phyloP scores from a whole-genome alignment of 2,797 vertebrate species.

The Myotis pilosus region DNA sequence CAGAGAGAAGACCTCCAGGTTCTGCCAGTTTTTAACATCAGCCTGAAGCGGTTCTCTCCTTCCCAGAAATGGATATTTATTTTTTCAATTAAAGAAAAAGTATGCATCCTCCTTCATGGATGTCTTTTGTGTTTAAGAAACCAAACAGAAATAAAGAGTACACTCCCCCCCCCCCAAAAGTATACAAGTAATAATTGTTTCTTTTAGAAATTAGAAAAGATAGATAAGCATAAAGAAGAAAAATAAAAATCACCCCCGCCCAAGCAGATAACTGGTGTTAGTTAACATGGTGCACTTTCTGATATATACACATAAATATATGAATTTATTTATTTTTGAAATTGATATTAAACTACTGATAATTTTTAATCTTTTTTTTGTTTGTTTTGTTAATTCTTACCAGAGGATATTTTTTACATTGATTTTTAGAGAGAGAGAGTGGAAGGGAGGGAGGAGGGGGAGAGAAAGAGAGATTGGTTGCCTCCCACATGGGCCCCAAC shows the following conservation, averaged over 20 bases:
- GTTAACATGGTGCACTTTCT: background rate
- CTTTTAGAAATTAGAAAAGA: slow-evolving; percentile 25
- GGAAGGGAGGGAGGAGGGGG: background rate
- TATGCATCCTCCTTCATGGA: background rate
- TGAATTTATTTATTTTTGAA: background rate
- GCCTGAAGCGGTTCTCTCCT: background rate
- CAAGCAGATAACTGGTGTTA: background rate
- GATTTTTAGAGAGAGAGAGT: background rate
- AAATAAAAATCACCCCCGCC: background rate
- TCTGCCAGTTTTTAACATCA: background rate
- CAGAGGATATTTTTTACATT: background rate
- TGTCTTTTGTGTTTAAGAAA: slow-evolving; percentile 17
- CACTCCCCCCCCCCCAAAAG: background rate
- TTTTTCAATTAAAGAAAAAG: background rate
- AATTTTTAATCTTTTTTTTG: background rate
- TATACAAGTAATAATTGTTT: background rate
- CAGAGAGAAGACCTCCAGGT: too few relatives aligned
- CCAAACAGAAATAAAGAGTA: slow-evolving; percentile 21
- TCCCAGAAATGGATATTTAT: background rate
- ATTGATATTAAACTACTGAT: background rate
- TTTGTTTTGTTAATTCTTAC: background rate
- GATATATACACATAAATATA: background rate
- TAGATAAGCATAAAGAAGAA: background rate
- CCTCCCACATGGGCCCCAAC: background rate
- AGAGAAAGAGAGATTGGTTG: background rate